These are phyloP conservation scores for Geophilus truncorum DNA, from an alignment of 2,888 invertebrate species.

Conservation along the genomic window DNA sequence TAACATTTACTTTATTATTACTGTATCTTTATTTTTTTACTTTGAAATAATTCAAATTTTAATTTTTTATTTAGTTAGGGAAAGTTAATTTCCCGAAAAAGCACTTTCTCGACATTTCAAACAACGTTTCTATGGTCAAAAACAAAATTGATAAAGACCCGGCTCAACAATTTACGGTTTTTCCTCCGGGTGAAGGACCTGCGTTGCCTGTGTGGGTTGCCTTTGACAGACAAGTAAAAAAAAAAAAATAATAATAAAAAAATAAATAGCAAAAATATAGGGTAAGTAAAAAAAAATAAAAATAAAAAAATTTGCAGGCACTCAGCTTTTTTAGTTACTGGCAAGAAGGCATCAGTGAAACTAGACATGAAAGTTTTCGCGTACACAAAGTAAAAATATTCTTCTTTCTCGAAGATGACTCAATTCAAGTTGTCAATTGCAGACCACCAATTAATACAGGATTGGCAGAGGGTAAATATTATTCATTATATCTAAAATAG, in stretches of 20 bases:
- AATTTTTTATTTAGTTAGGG: slow-evolving; percentile 54
- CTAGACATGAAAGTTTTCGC: slow-evolving; percentile 61
- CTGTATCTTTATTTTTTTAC: too few species aligned
- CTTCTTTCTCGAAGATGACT: slow-evolving; percentile 86
- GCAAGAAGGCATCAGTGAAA: slow-evolving; percentile 73
- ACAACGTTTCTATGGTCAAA: slow-evolving; percentile 58
- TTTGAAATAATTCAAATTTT: too few species aligned
- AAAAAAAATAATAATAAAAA: too few species aligned
- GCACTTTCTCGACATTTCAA: slow-evolving; percentile 59
- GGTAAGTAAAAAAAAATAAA: too few species aligned
- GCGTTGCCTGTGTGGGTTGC: slow-evolving; percentile 79
- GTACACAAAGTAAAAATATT: slow-evolving; percentile 75
- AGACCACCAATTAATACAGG: slow-evolving; percentile 72
- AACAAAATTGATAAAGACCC: slow-evolving; percentile 55
- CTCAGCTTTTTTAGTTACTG: slow-evolving; percentile 72
- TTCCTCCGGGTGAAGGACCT: slow-evolving; percentile 67
- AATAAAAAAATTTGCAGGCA: too few species aligned
- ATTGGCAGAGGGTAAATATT: slow-evolving; percentile 72
- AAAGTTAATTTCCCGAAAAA: slow-evolving; percentile 60
- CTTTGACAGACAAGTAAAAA: slow-evolving; percentile 29
- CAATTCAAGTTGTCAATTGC: slow-evolving; percentile 63
- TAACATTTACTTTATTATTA: too few species aligned
- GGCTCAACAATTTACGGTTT: slow-evolving; percentile 58
- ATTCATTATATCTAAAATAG: too few species aligned
- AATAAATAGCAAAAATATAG: too few species aligned